Percentiles rank a stretch among this genome's conserved stretches.
Conservation (phyloP, 2,113 vertebrate species). For the Pelodiscus sinensis region DNA sequence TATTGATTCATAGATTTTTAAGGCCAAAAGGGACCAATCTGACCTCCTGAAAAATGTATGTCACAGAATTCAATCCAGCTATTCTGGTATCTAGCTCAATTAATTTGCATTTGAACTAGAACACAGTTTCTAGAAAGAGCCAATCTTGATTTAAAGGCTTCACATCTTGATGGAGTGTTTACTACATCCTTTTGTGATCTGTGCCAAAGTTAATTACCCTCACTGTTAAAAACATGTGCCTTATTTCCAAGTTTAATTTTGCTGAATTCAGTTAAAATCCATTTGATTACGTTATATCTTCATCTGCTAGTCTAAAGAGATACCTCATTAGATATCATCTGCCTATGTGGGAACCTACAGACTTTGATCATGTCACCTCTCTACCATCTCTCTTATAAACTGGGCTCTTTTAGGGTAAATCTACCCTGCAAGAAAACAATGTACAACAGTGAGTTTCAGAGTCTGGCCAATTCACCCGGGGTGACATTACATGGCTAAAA, state of each 20-base stretch:
- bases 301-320: neutral
- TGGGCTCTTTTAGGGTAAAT: neutral
- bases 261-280: neutral
- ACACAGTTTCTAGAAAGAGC: constrained; percentile 7
- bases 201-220: neutral
- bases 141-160: neutral
- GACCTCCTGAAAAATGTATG: neutral
- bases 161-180: neutral
- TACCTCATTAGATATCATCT: neutral
- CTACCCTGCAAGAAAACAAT: neutral
- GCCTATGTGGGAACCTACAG: neutral
- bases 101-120: constrained; percentile 4
- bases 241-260: neutral
- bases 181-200: neutral
- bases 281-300: neutral
- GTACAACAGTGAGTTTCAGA: neutral
- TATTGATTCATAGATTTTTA: constrained; percentile 25
- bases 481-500: neutral
- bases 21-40: constrained; percentile 7
- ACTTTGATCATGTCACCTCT: neutral
- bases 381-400: neutral
- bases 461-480: neutral
- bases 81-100: constrained; percentile 48
- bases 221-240: neutral
- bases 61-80: constrained; percentile 16